Percentiles rank a stretch among this genome's conserved stretches.
Evolutionary conservation across 1,140 invertebrate genomes (phyloP).

Genomic region (Trichonephila inaurata): DNA sequence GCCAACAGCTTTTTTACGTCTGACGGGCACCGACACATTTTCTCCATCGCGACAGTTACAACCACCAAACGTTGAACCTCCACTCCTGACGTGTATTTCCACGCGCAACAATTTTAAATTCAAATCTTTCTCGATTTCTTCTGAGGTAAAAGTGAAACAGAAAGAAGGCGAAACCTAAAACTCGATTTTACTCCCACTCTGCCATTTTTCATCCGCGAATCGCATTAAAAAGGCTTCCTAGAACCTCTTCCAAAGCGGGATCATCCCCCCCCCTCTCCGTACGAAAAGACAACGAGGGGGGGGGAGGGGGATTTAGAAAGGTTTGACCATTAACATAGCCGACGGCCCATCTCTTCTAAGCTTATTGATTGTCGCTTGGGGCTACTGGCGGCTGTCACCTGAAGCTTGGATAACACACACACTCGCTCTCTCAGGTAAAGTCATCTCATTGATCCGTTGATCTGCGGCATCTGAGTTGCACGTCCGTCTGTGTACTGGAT

Average conservation of each 20-base stretch:
- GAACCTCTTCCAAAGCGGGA: background rate
- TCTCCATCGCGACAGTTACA: too few species aligned
- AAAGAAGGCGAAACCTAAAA: too few species aligned
- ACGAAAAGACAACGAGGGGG: background rate
- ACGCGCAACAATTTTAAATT: too few species aligned
- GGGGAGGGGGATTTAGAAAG: background rate
- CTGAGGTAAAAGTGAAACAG: too few species aligned
- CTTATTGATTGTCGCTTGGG: conserved; percentile 64
- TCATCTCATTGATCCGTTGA: conserved; percentile 75
- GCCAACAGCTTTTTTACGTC: too few species aligned
- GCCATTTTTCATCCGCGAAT: background rate
- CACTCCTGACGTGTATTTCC: too few species aligned
- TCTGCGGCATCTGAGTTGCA: conserved; percentile 74
- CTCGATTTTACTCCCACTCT: background rate
- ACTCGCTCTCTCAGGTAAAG: conserved; percentile 11
- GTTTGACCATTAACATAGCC: background rate
- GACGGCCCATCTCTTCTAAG: background rate
- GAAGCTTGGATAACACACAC: conserved; percentile 33
- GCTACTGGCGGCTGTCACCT: conserved; percentile 59
- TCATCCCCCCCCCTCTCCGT: background rate
- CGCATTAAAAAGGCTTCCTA: background rate
- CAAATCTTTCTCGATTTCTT: too few species aligned
- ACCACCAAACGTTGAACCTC: too few species aligned
- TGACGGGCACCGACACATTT: too few species aligned
- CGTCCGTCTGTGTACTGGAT: conserved; percentile 75